Evolutionary conservation across 2,113 vertebrate genomes (phyloP), one percentile per base, ranked within the genome.

Genomic region (Entelurus aequoreus): DNA sequence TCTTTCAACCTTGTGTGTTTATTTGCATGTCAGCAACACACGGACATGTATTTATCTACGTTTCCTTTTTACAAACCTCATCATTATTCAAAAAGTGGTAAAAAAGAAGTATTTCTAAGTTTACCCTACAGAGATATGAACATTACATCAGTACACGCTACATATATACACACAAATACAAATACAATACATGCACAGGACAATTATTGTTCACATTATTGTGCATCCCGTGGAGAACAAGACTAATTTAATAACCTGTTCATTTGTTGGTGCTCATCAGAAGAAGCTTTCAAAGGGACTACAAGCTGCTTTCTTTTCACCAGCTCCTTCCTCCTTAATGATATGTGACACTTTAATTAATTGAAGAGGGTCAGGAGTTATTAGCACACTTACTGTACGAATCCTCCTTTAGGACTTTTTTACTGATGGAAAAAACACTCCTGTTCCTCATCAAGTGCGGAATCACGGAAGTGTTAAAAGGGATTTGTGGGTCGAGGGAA

Each of bases 281-380:
- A 46, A 44, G 54, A 60, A 48, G 44, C 78, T 82, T 83, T 79
- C 86, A 37, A 38, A 75, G 84, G 84, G 69, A 72, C 72, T 79
- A 37, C 58, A 68, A 69, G 60, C 77, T 74, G 70, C 78, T 76
- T 76, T 55, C 38, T 59, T 69, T 53, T 60, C n/a, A 35, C 21
- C 19, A n/a, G 54, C 58, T 53, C 40, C 10, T 70, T 28, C 55
- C 36, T 46, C 73, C 68, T 68, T 89, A 81, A 86, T 81, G 77
- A 86, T 84, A 84, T 84, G 82, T 80, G 74, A 63, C 64, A 74
- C 62, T 72, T 90, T 90, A 90, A 90, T 90, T 90, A 90, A 88
- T 86, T 88, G 81, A 88, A 88, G 82, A 88, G 83, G 87, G 88
- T 88, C 88, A 90, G 80, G 77, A 86, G 85, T 88, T 85, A 87